A percentile compares a stretch with the other conserved stretches of the same genome.
These are phyloP conservation scores for Drosophila tropicalis DNA, from an alignment of 1,140 invertebrate genomes.

Conservation along the genomic window DNA sequence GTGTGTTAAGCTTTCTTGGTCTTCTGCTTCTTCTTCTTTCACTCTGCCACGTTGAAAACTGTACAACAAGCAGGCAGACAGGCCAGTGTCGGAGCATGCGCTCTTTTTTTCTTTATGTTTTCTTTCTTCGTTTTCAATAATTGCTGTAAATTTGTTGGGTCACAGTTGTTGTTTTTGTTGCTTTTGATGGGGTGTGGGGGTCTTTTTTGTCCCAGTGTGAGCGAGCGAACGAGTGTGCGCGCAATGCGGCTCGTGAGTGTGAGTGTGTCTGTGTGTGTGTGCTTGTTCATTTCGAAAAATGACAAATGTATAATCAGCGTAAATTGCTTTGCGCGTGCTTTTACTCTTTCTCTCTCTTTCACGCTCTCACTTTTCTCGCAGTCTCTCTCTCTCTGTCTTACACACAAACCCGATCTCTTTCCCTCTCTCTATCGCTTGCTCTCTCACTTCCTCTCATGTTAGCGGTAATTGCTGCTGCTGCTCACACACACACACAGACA, in stretches of 20 bases:
- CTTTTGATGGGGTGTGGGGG: conserved; percentile 28
- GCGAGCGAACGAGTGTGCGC: conserved; percentile 52
- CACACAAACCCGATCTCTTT: conserved; percentile 11
- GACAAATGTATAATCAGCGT: conserved; percentile 77
- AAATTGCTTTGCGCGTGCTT: conserved; percentile 76
- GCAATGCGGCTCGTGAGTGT: background rate
- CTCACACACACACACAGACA: conserved; percentile 36
- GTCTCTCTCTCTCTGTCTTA: conserved; percentile 13
- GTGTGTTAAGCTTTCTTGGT: conserved; percentile 44
- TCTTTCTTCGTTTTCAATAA: conserved; percentile 49
- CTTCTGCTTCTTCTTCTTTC: conserved; percentile 32
- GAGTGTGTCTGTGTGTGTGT: conserved; percentile 23
- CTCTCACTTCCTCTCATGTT: conserved; percentile 20
- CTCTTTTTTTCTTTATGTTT: conserved; percentile 53
- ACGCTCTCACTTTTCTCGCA: conserved; percentile 19
- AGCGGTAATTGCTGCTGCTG: conserved; percentile 37
- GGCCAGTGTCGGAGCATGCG: conserved; percentile 57
- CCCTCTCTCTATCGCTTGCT: conserved; percentile 6
- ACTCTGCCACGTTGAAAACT: conserved; percentile 53
- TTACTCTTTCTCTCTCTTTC: conserved; percentile 36
- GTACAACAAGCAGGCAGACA: conserved; percentile 54
- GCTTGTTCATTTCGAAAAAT: conserved; percentile 62
- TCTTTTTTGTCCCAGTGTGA: conserved; percentile 44
- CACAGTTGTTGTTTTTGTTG: conserved; percentile 38
- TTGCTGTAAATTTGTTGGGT: conserved; percentile 52